Evolutionary conservation across 2,797 vertebrate species (phyloP).

Genomic region (Clarias pachynema): DNA sequence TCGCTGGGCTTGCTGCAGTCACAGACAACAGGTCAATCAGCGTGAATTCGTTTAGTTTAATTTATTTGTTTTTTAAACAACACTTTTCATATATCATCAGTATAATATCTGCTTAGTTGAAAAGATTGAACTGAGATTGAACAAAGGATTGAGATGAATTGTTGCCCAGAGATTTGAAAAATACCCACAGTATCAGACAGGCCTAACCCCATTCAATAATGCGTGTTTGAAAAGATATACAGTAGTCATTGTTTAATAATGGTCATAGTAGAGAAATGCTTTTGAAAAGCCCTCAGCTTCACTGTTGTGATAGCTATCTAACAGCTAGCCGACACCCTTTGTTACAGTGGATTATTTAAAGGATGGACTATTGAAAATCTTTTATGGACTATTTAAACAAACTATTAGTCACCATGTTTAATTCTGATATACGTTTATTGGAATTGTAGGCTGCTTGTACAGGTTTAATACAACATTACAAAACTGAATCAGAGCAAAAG

Average conservation of each 20-base stretch:
- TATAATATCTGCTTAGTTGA: not conserved
- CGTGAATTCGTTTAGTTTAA: not conserved
- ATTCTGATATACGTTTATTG: not conserved
- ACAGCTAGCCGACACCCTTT: not conserved
- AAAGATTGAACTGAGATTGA: not conserved
- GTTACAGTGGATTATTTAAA: not conserved
- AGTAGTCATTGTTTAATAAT: not conserved
- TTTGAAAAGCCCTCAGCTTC: not conserved
- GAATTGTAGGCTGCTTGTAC: not conserved
- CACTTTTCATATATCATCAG: not conserved
- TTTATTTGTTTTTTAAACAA: not conserved
- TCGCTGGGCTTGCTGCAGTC: conserved; percentile 92
- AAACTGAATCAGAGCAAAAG: not conserved
- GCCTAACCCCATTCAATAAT: not conserved
- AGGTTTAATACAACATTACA: not conserved
- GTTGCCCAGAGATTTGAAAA: not conserved
- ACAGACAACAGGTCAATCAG: conserved; percentile 88
- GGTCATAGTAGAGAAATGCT: not conserved
- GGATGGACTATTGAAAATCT: not conserved
- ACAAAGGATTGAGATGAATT: not conserved
- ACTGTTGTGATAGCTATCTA: not conserved
- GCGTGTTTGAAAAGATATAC: not conserved
- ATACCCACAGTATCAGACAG: too few species aligned
- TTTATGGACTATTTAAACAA: not conserved
- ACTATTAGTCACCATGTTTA: not conserved